These are phyloP conservation scores for Leptocoma aspasia DNA, from an alignment of 2,113 vertebrate species.

Conservation along the genomic window DNA sequence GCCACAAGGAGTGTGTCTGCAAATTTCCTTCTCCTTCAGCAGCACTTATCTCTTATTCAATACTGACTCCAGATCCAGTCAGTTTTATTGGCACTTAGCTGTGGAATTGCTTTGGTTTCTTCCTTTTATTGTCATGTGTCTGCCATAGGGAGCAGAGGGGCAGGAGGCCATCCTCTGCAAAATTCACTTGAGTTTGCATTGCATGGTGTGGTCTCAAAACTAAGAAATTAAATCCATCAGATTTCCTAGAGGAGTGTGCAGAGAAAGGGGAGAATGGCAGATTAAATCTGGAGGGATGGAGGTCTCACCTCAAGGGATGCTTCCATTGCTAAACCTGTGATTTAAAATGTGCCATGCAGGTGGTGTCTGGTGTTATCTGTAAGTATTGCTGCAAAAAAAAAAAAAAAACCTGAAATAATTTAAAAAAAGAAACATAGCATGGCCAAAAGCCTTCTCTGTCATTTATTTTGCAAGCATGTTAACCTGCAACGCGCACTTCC, in stretches of 20 bases:
- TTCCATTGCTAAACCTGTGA: not conserved
- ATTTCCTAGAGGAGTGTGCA: not conserved
- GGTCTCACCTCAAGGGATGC: not conserved
- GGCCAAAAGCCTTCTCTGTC: not conserved
- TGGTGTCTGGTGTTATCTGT: not conserved
- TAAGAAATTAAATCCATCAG: not conserved
- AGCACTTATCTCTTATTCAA: not conserved
- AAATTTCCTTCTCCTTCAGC: not conserved
- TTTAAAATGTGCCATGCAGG: accelerated
- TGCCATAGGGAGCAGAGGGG: not conserved
- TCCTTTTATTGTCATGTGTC: not conserved
- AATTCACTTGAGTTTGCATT: not conserved
- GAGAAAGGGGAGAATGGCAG: not conserved
- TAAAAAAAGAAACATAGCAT: not conserved
- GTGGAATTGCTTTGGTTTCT: not conserved
- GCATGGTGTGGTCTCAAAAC: accelerated
- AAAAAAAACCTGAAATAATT: not conserved
- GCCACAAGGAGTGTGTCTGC: not conserved
- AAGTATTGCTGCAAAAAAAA: not conserved
- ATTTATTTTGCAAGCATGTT: not conserved
- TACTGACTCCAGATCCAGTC: not conserved
- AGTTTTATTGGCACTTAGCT: not conserved
- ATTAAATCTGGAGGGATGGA: not conserved
- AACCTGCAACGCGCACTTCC: not conserved
- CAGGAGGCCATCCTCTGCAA: not conserved